Evolutionary conservation across 92 coral and sea anemone species (phyloP).

Genomic region (Phenganax stokvisi): DNA sequence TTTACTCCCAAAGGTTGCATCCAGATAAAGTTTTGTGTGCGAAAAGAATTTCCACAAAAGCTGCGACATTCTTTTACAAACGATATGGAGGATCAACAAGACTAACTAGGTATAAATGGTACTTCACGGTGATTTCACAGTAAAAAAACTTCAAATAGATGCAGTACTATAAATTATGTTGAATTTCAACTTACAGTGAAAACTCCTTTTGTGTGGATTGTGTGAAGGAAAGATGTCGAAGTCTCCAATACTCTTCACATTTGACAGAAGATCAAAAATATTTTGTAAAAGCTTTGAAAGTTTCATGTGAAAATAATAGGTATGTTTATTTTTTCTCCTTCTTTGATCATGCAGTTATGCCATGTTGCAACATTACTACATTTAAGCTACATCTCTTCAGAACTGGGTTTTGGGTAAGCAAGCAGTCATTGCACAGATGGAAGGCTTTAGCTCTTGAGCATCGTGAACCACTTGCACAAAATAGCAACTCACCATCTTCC

Average conservation of each 20-base stretch:
- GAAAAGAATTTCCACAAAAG: constrained; percentile 67
- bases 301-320: constrained; percentile 27
- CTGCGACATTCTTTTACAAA: constrained; percentile 64
- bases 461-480: constrained; percentile 38
- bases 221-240: constrained; percentile 66
- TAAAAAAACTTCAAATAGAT: neutral
- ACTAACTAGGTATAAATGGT: constrained; percentile 59
- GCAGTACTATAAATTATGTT: neutral
- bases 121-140: neutral
- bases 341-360: neutral
- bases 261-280: constrained; percentile 76
- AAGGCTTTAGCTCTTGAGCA: constrained; percentile 58
- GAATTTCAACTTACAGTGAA: constrained; percentile 32
- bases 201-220: constrained; percentile 81
- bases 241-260: constrained; percentile 60
- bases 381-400: constrained; percentile 17
- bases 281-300: constrained; percentile 58
- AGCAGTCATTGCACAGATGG: constrained; percentile 72
- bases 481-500: constrained; percentile 37
- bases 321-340: neutral
- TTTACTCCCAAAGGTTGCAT: constrained; percentile 49
- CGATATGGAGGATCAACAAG: constrained; percentile 80
- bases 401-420: constrained; percentile 77
- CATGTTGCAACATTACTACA: neutral
- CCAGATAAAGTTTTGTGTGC: constrained; percentile 80